Percentiles rank a stretch among this genome's conserved stretches.
These are phyloP conservation scores for Anguilla megastoma DNA, from an alignment of 2,797 vertebrate genomes.

Conservation along the genomic window DNA sequence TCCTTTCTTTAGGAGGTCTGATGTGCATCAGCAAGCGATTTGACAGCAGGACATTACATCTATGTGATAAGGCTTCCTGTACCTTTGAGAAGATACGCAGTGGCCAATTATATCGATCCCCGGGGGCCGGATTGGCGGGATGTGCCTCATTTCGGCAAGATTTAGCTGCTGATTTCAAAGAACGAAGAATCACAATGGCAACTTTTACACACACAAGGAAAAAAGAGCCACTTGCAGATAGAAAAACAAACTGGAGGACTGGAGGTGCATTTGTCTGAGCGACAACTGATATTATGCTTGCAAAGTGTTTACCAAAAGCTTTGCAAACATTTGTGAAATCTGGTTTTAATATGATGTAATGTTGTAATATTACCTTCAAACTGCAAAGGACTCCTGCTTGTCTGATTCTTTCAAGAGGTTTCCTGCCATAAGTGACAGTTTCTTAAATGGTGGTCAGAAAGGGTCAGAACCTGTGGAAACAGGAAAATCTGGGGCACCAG, in stretches of 20 bases:
- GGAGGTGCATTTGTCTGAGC: not conserved
- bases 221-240: not conserved
- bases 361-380: not conserved
- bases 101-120: not conserved
- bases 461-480: not conserved
- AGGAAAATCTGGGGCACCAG: not conserved
- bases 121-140: not conserved
- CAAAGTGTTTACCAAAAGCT: not conserved
- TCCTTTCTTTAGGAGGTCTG: constrained; percentile 11
- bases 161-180: constrained; percentile 2
- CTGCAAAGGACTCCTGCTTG: not conserved
- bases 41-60: not conserved
- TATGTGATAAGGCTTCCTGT: constrained; percentile 12
- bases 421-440: not conserved
- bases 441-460: not conserved
- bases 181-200: not conserved
- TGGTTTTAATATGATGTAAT: not conserved
- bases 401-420: not conserved
- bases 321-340: not conserved
- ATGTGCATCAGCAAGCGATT: constrained; percentile 14
- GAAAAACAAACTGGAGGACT: not conserved
- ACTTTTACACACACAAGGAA: not conserved
- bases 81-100: not conserved
- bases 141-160: not conserved
- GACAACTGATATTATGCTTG: not conserved